Percentiles rank a stretch among this genome's conserved stretches.
These are phyloP conservation scores for Leptinotarsa rubiginosa DNA, from an alignment of 2,888 invertebrate species.

Conservation along the genomic window DNA sequence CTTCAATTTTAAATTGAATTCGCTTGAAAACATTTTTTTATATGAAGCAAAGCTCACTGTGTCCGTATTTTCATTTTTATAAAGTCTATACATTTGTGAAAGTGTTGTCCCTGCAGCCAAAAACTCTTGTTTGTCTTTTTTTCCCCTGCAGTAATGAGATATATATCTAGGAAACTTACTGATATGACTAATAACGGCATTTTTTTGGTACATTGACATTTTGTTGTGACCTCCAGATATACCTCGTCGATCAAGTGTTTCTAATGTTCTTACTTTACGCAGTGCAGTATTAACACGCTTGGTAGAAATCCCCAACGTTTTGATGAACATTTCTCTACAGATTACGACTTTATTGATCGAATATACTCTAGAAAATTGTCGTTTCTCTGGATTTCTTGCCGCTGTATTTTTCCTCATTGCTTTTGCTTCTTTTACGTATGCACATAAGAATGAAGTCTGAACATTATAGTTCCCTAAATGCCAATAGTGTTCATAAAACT, in stretches of 20 bases:
- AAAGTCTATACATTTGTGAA: slow-evolving; percentile 16
- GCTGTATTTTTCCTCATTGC: not conserved
- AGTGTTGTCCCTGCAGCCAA: slow-evolving; percentile 19
- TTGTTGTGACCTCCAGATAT: slow-evolving; percentile 43
- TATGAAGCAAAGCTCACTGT: slow-evolving; percentile 12
- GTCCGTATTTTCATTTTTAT: not conserved
- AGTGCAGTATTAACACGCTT: too few species aligned
- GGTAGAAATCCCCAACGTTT: not conserved
- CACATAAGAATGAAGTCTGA: not conserved
- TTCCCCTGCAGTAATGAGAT: not conserved
- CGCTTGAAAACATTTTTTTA: slow-evolving; percentile 23
- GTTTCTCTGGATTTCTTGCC: not conserved
- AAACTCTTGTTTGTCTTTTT: slow-evolving; percentile 21
- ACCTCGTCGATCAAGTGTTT: slow-evolving; percentile 34
- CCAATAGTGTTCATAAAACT: not conserved
- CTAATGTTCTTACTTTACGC: slow-evolving; percentile 21
- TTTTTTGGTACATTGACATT: slow-evolving; percentile 30
- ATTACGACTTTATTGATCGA: not conserved
- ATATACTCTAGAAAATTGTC: not conserved
- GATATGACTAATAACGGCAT: slow-evolving; percentile 22
- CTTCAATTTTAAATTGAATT: slow-evolving; percentile 12
- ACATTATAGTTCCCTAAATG: slow-evolving; percentile 3
- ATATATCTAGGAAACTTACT: slow-evolving; percentile 14
- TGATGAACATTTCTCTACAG: not conserved
- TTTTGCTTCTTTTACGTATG: not conserved